phyloP scores from a whole-genome alignment of 35 echinoderm and acorn worm genomes.

The Hemicentrotus pulcherrimus region DNA sequence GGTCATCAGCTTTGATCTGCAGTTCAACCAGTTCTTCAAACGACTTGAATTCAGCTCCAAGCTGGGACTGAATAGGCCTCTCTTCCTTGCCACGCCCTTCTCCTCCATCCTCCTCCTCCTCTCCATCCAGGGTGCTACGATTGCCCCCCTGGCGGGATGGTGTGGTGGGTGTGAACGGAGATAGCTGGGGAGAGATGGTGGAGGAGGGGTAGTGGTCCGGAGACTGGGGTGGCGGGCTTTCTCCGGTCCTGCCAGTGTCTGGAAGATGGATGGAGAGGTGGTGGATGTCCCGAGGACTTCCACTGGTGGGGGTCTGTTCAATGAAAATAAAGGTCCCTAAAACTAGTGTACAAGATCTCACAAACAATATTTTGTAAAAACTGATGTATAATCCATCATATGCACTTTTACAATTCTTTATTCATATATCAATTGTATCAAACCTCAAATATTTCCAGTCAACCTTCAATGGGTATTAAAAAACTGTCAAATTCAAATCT shows the following conservation, averaged over 20 bases:
- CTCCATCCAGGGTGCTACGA: not conserved
- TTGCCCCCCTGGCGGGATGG: not conserved
- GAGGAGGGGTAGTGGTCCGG: conserved; percentile 21
- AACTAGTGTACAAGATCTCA: no score
- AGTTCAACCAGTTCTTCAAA: conserved; percentile 95
- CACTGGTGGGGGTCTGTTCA: not conserved
- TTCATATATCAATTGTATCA: no score
- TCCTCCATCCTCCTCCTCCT: conserved; percentile 34
- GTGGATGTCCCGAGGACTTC: not conserved
- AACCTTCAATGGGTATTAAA: no score
- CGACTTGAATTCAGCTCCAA: conserved; percentile 63
- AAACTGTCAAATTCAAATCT: no score
- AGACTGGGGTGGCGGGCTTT: not conserved
- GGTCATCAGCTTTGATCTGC: conserved; percentile 49
- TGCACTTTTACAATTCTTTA: no score
- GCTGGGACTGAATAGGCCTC: conserved; percentile 52
- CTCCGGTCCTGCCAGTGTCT: not conserved
- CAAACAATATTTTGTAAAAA: no score
- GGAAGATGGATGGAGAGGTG: conserved; percentile 31
- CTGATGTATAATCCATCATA: no score
- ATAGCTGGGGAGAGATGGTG: not conserved
- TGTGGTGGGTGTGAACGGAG: conserved; percentile 22
- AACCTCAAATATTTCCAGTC: no score
- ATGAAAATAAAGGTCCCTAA: not conserved
- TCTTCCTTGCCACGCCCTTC: conserved; percentile 26